Conservation (phyloP, 35 echinoderm and acorn worm species). For the Diadema setosum region DNA sequence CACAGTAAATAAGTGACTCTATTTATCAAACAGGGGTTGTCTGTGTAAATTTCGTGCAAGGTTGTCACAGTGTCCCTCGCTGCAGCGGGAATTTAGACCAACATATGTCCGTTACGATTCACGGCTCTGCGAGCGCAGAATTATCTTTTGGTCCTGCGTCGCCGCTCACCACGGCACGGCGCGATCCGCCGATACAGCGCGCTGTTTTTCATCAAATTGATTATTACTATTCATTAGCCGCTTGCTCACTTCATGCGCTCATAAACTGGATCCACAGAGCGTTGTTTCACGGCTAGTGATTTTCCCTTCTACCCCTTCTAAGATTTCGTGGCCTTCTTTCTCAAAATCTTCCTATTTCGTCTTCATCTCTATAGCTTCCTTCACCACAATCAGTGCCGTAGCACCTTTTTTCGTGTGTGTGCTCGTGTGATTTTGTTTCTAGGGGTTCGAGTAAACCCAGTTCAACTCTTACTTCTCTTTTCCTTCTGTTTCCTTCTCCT, state of each 20-base stretch:
- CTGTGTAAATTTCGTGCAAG: neutral
- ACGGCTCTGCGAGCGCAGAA: neutral
- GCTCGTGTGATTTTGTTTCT: too few species aligned
- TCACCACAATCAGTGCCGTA: too few species aligned
- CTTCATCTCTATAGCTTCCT: too few species aligned
- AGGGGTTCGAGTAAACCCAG: too few species aligned
- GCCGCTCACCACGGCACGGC: neutral
- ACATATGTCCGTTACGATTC: neutral
- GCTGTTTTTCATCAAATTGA: conserved; percentile 19
- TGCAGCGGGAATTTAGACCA: neutral
- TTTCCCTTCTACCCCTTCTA: neutral
- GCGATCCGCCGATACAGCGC: neutral
- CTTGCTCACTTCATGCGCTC: neutral
- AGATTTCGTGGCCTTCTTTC: neutral
- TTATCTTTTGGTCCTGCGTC: neutral
- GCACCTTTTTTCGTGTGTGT: too few species aligned
- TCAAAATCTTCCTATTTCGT: neutral
- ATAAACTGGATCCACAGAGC: conserved; percentile 11
- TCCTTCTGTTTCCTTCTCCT: too few species aligned
- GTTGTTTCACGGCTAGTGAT: neutral
- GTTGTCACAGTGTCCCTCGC: neutral
- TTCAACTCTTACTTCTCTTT: too few species aligned
- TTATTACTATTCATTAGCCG: neutral
- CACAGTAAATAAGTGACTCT: neutral
- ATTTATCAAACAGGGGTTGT: neutral